Base-by-base conservation (phyloP, 1,140 invertebrate species). In the Theocolax elegans region DNA sequence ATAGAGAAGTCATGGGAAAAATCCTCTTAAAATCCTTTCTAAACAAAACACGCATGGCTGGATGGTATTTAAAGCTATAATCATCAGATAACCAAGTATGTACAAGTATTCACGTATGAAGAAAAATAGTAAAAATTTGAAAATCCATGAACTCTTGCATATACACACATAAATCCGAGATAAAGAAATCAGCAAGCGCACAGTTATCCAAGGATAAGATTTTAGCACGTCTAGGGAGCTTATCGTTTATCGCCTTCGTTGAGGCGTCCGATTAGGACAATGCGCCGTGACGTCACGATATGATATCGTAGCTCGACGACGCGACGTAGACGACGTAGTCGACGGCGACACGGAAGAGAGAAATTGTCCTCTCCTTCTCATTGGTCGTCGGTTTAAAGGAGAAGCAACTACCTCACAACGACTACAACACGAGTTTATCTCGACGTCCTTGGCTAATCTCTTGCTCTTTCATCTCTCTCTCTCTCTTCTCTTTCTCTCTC, bases 381-480 rank as follows among this genome's bases (percentile, higher is more conserved):
- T 77, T 76, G 73, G 73, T 62, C 49, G 64, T 59, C 46, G 68
- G 73, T 53, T 53, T 73, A 62, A 15, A 77, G 72, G 72, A 78
- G 80, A 75, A 72, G 59, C 56, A 65, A 46, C 46, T 70, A 72
- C 74, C 68, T 67, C 71, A 75, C 75, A 77, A 77, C 79, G 75
- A 67, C 72, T 76, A 67, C n/a, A n/a, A n/a, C n/a, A n/a, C n/a
- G n/a, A 72, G 75, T 83, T 85, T 85, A 85, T 85, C 56, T 85
- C 69, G 60, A 63, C 81, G 83, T 83, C 84, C 83, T 85, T 85
- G 83, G 79, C 81, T 85, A 85, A 85, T 85, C 84, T 85, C 77
- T 74, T 8, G 6, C 27, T 35, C 46, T n/a, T n/a, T n/a, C n/a
- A n/a, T n/a, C n/a, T n/a, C n/a, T n/a, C n/a, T n/a, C n/a, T n/a